A percentile compares a stretch with the other conserved stretches of the same genome.
Evolutionary conservation across 53 echinoderm and acorn worm species (phyloP).

Genomic region (Echinarachnius parma): DNA sequence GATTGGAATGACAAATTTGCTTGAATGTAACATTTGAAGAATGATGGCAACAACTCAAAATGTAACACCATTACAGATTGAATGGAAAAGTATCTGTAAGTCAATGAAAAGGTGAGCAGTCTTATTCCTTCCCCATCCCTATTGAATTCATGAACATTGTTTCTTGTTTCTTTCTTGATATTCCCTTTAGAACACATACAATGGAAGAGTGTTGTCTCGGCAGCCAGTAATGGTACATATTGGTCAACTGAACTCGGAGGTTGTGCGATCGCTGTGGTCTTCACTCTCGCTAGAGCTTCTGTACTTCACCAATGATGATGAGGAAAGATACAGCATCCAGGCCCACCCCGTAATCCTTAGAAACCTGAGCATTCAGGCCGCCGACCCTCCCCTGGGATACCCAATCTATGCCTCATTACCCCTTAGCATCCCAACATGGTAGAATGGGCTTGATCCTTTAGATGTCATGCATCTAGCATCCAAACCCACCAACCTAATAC

Average conservation of each 20-base stretch:
- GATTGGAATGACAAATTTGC: too few species aligned
- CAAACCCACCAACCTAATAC: too few species aligned
- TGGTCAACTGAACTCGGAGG: constrained; percentile 81
- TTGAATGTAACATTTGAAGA: too few species aligned
- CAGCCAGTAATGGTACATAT: constrained; percentile 84
- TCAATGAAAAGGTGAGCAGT: too few species aligned
- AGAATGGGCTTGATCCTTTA: not conserved
- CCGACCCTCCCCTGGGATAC: constrained; percentile 95
- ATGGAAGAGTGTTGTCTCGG: constrained; percentile 71
- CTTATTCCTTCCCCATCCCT: too few species aligned
- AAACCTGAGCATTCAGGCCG: constrained; percentile 89
- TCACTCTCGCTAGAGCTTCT: constrained; percentile 79
- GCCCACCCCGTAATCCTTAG: constrained; percentile 84
- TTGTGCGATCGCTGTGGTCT: constrained; percentile 87
- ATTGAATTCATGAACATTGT: not conserved
- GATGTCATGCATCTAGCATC: not conserved
- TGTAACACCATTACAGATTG: too few species aligned
- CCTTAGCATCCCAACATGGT: constrained; percentile 58
- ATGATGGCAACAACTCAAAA: too few species aligned
- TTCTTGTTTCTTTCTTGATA: constrained; percentile 3
- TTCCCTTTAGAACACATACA: constrained; percentile 58
- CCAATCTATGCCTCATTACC: constrained; percentile 90
- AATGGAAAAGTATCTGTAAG: too few species aligned
- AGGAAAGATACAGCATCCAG: constrained; percentile 94
- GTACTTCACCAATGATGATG: constrained; percentile 99